Evolutionary conservation across 1,140 invertebrate species (phyloP).

Genomic region (Triops cancriformis): DNA sequence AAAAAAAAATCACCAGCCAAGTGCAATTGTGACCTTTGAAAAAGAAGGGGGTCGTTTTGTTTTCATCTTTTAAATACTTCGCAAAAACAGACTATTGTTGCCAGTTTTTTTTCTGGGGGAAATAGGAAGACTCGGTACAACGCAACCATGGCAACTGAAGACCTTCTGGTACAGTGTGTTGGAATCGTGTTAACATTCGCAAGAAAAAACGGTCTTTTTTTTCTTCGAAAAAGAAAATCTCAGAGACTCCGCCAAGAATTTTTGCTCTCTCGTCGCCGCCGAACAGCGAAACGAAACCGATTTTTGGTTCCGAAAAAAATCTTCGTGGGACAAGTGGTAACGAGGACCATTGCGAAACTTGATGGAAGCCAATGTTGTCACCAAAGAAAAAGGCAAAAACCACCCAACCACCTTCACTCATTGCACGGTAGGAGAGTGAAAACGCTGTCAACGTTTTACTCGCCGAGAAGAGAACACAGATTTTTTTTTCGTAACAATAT

Average conservation of each 20-base stretch:
- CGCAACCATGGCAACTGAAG: too few relatives aligned
- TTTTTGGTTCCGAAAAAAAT: too few relatives aligned
- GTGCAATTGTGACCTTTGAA: conserved; percentile 4
- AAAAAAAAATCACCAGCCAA: not conserved
- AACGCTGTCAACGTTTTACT: not conserved
- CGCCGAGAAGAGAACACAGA: not conserved
- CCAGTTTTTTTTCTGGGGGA: too few relatives aligned
- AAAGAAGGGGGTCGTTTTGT: not conserved
- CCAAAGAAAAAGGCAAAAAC: not conserved
- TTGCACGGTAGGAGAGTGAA: conserved; percentile 5
- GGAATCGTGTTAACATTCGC: too few relatives aligned
- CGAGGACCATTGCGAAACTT: not conserved
- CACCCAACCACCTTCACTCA: not conserved
- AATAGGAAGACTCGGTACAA: too few relatives aligned
- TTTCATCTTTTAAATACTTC: not conserved
- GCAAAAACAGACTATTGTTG: not conserved
- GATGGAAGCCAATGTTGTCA: conserved; percentile 7
- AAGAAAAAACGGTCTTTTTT: too few relatives aligned
- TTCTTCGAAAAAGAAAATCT: too few relatives aligned
- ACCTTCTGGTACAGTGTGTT: too few relatives aligned
- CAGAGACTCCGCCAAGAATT: too few relatives aligned
- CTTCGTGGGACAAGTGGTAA: too few relatives aligned
- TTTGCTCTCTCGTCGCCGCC: too few relatives aligned
- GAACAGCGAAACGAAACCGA: too few relatives aligned
- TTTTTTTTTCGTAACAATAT: not conserved